phyloP scores from a whole-genome alignment of 1,140 invertebrate genomes.

The Eulimnadia texana region DNA sequence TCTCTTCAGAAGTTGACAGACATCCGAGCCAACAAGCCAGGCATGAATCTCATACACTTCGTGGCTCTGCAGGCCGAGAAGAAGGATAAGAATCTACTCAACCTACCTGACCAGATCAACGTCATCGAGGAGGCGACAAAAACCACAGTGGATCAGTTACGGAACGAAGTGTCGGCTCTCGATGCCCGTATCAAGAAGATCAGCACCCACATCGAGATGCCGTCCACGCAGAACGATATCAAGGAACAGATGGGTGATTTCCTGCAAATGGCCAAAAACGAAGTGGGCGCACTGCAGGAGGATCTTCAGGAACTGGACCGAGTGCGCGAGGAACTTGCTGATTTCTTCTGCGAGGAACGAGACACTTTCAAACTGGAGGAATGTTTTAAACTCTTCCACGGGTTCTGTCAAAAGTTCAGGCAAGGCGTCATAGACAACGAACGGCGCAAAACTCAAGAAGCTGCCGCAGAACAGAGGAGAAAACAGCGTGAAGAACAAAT shows the following conservation, averaged over 20 bases:
- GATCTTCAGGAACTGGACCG: slow-evolving; percentile 68
- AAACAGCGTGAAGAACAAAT: slow-evolving; percentile 59
- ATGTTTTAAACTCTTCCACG: slow-evolving; percentile 77
- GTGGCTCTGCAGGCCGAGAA: slow-evolving; percentile 81
- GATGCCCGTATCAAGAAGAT: slow-evolving; percentile 63
- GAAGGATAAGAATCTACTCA: slow-evolving; percentile 59
- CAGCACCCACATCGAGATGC: slow-evolving; percentile 59
- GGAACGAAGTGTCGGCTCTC: slow-evolving; percentile 69
- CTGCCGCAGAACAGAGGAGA: slow-evolving; percentile 58
- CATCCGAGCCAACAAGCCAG: slow-evolving; percentile 88
- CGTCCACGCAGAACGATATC: slow-evolving; percentile 61
- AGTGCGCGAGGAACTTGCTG: slow-evolving; percentile 60
- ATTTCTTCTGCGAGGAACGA: slow-evolving; percentile 90
- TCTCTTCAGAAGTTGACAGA: slow-evolving; percentile 91
- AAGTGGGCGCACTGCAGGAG: slow-evolving; percentile 57
- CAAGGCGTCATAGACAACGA: slow-evolving; percentile 70
- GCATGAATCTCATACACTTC: slow-evolving; percentile 93
- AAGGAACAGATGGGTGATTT: slow-evolving; percentile 77
- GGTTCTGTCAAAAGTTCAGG: slow-evolving; percentile 71
- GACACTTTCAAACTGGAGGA: slow-evolving; percentile 86
- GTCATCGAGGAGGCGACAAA: slow-evolving; percentile 78
- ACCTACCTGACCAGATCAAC: slow-evolving; percentile 61
- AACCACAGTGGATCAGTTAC: slow-evolving; percentile 83
- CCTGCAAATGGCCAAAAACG: slow-evolving; percentile 64
- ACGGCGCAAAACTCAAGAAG: slow-evolving; percentile 56